Percentiles rank a stretch among this genome's conserved stretches.
Evolutionary conservation across 2,113 vertebrate genomes (phyloP).

Genomic region (Paramormyrops kingsleyae): DNA sequence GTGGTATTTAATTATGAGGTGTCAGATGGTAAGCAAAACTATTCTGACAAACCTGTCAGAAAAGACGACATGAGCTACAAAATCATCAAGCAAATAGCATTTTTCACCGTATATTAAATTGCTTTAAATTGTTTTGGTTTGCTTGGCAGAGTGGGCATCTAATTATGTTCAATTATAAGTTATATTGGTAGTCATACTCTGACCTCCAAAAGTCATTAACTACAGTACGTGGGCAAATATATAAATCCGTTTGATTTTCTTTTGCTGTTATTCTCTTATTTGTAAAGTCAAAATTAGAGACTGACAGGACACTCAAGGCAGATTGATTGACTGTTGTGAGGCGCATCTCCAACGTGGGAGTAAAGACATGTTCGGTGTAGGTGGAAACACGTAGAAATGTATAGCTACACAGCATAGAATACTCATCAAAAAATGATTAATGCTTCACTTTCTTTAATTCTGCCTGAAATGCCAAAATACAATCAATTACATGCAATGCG

Average conservation of each 20-base stretch:
- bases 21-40: not conserved
- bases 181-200: not conserved
- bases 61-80: not conserved
- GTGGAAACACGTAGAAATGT: not conserved
- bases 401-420: not conserved
- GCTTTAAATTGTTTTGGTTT: not conserved
- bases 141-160: not conserved
- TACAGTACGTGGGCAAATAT: not conserved
- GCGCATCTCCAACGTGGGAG: not conserved
- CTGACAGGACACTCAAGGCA: not conserved
- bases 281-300: not conserved
- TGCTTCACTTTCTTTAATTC: not conserved
- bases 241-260: not conserved
- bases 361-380: too few relatives aligned
- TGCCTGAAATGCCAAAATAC: not conserved
- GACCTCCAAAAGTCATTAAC: not conserved
- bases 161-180: not conserved
- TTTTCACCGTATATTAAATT: not conserved
- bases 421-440: not conserved
- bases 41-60: not conserved
- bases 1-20: not conserved
- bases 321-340: not conserved
- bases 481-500: not conserved
- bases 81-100: not conserved
- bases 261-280: not conserved